phyloP scores from a whole-genome alignment of 2,797 vertebrate genomes.

The Esox lucius region DNA sequence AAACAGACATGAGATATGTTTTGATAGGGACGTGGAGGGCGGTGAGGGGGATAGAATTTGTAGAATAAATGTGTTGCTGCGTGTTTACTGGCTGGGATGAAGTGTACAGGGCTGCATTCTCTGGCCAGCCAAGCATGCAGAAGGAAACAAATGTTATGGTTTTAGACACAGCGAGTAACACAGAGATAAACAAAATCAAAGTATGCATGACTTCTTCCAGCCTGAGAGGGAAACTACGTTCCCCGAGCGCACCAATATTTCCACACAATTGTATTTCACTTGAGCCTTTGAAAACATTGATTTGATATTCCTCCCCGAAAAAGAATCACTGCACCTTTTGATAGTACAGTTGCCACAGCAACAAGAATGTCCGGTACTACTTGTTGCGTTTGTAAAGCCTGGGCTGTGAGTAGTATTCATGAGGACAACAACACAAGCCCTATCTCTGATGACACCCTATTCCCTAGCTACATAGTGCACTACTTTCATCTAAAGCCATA shows the following conservation, averaged over 20 bases:
- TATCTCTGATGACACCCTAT: neutral
- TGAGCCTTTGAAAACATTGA: neutral
- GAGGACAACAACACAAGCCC: neutral
- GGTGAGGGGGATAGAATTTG: slow-evolving; percentile 56
- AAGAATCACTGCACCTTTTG: slow-evolving; percentile 2
- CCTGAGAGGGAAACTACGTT: slow-evolving; percentile 14
- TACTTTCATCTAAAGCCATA: neutral
- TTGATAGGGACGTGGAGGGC: slow-evolving; percentile 45
- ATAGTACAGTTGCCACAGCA: slow-evolving; percentile 12
- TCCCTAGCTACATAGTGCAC: neutral
- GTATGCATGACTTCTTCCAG: slow-evolving; percentile 45
- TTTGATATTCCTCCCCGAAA: neutral
- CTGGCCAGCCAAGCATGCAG: neutral
- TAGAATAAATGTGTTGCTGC: slow-evolving; percentile 31
- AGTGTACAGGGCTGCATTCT: slow-evolving; percentile 21
- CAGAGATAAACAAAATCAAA: slow-evolving; percentile 25
- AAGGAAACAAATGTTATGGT: neutral
- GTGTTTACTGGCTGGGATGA: neutral
- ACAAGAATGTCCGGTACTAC: slow-evolving; percentile 3
- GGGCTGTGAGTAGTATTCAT: neutral
- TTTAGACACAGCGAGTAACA: neutral
- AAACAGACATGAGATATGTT: slow-evolving; percentile 57
- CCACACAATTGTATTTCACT: slow-evolving; percentile 19
- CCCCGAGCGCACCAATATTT: neutral
- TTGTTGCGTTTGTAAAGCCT: neutral